Percentiles rank a stretch among this genome's conserved stretches.
These are phyloP conservation scores for Serrognathus titanus DNA, from an alignment of 2,888 invertebrate genomes.

Conservation along the genomic window DNA sequence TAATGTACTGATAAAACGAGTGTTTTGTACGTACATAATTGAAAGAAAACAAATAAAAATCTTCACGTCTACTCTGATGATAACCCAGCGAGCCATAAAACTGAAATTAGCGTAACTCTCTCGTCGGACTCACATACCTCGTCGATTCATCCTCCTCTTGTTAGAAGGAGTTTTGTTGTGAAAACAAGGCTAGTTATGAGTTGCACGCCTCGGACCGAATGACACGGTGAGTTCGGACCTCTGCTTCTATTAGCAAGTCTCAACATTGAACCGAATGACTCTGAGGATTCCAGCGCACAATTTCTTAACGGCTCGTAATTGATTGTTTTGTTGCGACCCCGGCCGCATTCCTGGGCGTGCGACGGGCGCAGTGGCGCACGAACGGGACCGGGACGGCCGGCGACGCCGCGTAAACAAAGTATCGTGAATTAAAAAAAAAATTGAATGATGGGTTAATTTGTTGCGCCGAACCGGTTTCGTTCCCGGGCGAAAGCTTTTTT, in stretches of 20 bases:
- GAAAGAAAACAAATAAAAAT: too few species aligned
- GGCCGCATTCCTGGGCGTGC: constrained; percentile 4
- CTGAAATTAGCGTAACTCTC: too few species aligned
- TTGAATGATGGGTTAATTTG: constrained; percentile 7
- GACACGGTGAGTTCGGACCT: constrained; percentile 7
- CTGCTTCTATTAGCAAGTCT: constrained; percentile 15
- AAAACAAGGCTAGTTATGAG: constrained; percentile 5
- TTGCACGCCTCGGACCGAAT: constrained; percentile 3
- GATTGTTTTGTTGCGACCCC: constrained; percentile 17
- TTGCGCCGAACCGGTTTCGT: constrained; percentile 2
- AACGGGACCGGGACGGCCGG: background rate
- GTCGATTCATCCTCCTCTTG: background rate
- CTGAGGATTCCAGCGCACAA: constrained; percentile 13
- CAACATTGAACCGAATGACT: constrained; percentile 17
- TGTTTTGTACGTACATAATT: too few species aligned
- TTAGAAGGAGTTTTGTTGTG: background rate
- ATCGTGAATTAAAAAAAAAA: background rate
- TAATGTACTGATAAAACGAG: too few species aligned
- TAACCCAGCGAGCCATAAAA: too few species aligned
- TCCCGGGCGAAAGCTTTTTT: background rate
- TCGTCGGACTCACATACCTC: background rate
- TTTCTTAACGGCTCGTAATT: constrained; percentile 15
- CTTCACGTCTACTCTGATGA: too few species aligned
- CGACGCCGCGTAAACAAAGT: background rate
- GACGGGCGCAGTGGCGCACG: constrained; percentile 1